Conservation (phyloP, 2,797 vertebrate genomes). For the Gobio occitaniae region DNA sequence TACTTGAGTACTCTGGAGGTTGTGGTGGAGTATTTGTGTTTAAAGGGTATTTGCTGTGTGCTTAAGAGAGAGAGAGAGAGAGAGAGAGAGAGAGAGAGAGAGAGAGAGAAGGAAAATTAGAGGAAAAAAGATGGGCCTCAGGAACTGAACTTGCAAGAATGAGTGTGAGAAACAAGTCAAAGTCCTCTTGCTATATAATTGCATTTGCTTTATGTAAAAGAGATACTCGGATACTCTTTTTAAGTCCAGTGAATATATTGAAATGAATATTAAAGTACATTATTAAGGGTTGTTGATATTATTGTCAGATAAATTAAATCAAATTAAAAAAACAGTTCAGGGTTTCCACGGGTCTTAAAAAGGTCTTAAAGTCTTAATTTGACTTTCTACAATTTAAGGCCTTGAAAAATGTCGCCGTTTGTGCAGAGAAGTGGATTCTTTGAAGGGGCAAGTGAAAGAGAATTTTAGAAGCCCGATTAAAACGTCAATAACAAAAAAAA, state of each 20-base stretch:
- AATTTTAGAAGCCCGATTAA: no score
- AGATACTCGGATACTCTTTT: not conserved
- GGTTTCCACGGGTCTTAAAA: no score
- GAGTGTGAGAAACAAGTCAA: not conserved
- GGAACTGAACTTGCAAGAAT: not conserved
- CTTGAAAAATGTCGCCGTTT: no score
- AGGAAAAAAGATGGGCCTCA: not conserved
- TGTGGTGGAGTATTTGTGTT: not conserved
- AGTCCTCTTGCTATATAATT: not conserved
- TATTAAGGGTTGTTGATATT: not conserved
- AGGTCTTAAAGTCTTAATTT: no score
- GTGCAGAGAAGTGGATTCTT: no score
- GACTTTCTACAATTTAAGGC: no score
- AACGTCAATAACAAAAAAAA: no score
- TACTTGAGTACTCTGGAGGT: slow-evolving; percentile 11
- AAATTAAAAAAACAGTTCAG: not conserved
- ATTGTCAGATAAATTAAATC: not conserved
- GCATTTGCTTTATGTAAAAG: slow-evolving; percentile 14
- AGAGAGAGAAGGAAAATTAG: not conserved
- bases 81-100: not conserved
- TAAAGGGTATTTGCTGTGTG: slow-evolving; percentile 27
- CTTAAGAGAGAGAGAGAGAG: not conserved
- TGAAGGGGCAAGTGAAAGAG: no score
- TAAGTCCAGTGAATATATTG: not conserved
- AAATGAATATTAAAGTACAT: not conserved